Conservation (phyloP, 2,797 vertebrate genomes). For the Mus caroli region DNA sequence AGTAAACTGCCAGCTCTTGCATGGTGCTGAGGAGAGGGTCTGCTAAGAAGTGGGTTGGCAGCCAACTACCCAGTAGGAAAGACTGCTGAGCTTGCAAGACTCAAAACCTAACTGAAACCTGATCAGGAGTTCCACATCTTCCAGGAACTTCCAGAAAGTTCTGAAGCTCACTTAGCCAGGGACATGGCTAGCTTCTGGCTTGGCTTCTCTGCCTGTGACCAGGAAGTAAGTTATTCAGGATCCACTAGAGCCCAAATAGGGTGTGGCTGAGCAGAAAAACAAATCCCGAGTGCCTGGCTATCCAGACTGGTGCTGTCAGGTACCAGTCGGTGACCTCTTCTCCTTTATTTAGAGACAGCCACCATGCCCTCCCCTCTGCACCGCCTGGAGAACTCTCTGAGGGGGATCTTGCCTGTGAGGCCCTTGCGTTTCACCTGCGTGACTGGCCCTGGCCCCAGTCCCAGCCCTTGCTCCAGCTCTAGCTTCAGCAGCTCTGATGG, state of each 20-base stretch:
- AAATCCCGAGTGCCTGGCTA: neutral
- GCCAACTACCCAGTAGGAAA: neutral
- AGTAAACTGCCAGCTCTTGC: neutral
- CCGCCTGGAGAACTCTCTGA: constrained; percentile 80
- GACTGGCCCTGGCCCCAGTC: neutral
- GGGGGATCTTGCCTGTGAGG: constrained; percentile 67
- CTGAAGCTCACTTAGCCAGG: neutral
- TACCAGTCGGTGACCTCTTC: neutral
- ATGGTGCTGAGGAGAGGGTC: neutral
- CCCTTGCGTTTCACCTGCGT: constrained; percentile 64
- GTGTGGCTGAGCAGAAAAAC: neutral
- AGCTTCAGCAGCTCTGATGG: constrained; percentile 80
- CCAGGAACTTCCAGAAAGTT: constrained; percentile 17
- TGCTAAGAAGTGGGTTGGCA: neutral
- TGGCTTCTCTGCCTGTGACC: neutral
- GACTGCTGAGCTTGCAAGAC: neutral
- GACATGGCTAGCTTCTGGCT: neutral
- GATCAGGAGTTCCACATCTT: neutral
- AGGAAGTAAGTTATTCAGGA: neutral
- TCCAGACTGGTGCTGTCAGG: neutral
- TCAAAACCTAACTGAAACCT: neutral
- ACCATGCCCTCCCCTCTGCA: constrained; percentile 67
- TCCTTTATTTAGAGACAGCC: neutral
- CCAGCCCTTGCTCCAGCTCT: constrained; percentile 50
- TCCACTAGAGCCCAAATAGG: neutral